These are phyloP conservation scores for Malurus cyaneus DNA, from an alignment of 2,113 vertebrate genomes.

Conservation along the genomic window DNA sequence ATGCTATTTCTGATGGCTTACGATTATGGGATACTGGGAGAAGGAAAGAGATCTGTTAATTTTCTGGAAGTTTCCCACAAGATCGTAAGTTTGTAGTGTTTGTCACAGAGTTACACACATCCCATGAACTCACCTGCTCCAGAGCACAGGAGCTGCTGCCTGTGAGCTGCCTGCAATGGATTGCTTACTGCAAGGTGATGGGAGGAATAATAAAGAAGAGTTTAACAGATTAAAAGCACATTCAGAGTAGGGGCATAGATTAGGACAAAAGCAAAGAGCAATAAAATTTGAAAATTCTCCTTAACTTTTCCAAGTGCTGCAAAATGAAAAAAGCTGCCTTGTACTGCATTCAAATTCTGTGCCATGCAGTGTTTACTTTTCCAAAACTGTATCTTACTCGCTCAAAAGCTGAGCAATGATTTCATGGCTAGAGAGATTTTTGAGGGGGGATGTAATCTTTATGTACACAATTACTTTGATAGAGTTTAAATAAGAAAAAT, in stretches of 20 bases:
- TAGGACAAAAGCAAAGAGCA: not conserved
- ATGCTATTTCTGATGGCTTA: not conserved
- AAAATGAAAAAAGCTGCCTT: not conserved
- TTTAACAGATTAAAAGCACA: fast-evolving
- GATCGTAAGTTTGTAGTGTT: not conserved
- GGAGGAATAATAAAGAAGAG: not conserved
- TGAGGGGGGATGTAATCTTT: not conserved
- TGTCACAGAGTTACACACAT: not conserved
- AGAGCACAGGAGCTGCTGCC: not conserved
- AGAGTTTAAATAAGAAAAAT: not conserved
- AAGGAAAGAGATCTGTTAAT: not conserved
- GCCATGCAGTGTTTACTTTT: not conserved
- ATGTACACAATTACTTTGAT: not conserved
- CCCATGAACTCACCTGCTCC: not conserved
- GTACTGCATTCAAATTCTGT: not conserved
- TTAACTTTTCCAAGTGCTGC: not conserved
- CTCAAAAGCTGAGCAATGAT: not conserved
- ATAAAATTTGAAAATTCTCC: not conserved
- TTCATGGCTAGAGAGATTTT: not conserved
- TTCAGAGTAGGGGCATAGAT: not conserved
- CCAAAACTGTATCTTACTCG: not conserved
- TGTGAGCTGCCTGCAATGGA: not conserved
- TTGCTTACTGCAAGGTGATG: not conserved
- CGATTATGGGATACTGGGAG: not conserved
- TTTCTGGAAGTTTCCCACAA: not conserved